Base-by-base conservation (phyloP, 2,888 invertebrate genomes). In the Latheticus oryzae region DNA sequence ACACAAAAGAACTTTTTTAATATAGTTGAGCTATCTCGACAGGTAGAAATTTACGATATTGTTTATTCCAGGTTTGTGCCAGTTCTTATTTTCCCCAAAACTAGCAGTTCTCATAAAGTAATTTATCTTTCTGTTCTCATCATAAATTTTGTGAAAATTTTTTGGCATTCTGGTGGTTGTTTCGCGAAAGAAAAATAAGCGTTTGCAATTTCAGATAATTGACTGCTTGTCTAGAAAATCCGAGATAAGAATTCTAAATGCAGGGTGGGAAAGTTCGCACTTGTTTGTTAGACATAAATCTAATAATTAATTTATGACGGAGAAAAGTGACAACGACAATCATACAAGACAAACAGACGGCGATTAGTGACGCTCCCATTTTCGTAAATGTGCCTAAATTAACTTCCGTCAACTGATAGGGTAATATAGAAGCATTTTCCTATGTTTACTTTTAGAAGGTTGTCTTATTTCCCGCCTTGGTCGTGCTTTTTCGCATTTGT, bases 11-110 rank as follows among this genome's bases (percentile, higher is more conserved):
- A 24, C 17, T 7, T 9, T 35, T 35, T 35, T 35, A 19, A 19
- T 3, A 13, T 8, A 5, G 8, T n/a, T 33, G 7, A 19, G n/a
- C n/a, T n/a, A n/a, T n/a, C n/a, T n/a, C 16, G 16, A 26, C 16
- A 37, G 40, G 40, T 40, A 13, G 26, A 26, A 42, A 42, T 26
- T 42, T 42, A 42, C 42, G 42, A 15, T 28, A 42, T 28, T 42
- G 42, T 42, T 42, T 42, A 23, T 38, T 38, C 23, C 11, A 35
- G 35, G 19, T 35, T 35, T 35, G 13, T 16, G 35, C 16, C 12
- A 13, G 2, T n/a, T 28, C 28, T 26, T 26, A 3, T 32, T 16
- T 8, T 32, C 12, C 5, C 13, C 33, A 13, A 15, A 15, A 17
- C 16, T 8, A 3, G 17, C 2, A 35, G 24, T 40, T 40, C 21